Percentiles rank a stretch among this genome's conserved stretches.
These are phyloP conservation scores for Progne subis DNA, from an alignment of 2,113 vertebrate species.

Conservation along the genomic window DNA sequence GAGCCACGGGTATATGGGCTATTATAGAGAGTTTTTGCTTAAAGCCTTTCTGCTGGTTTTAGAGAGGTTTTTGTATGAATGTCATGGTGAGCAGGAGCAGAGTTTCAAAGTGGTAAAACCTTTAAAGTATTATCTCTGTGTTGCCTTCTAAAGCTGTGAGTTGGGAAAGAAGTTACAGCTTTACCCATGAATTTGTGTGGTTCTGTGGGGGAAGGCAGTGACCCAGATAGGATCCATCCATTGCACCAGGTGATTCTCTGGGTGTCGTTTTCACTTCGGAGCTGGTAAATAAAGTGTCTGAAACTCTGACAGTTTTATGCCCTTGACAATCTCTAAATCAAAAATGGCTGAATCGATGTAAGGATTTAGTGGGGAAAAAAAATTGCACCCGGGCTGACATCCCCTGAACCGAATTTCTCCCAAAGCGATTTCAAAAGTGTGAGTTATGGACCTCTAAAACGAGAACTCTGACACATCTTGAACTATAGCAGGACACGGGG, in stretches of 20 bases:
- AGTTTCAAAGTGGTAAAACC: neutral
- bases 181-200: neutral
- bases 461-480: slow-evolving; percentile 48
- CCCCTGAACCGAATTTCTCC: slow-evolving; percentile 43
- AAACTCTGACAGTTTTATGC: slow-evolving; percentile 66
- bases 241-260: slow-evolving; percentile 4
- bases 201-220: neutral
- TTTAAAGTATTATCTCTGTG: neutral
- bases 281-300: slow-evolving; percentile 58
- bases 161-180: neutral
- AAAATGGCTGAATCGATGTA: slow-evolving; percentile 61
- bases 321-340: slow-evolving; percentile 68
- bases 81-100: neutral
- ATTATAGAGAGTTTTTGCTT: neutral
- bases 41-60: neutral
- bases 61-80: neutral
- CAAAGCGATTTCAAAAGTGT: slow-evolving; percentile 29
- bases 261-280: neutral
- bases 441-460: slow-evolving; percentile 60
- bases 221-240: slow-evolving; percentile 31
- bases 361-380: slow-evolving; percentile 59
- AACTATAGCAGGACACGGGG: slow-evolving; percentile 4
- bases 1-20: neutral
- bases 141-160: neutral
- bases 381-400: slow-evolving; percentile 37